Evolutionary conservation across 2,888 invertebrate genomes (phyloP), one percentile per base, ranked within the genome.

Genomic region (Xestobium rufovillosum): DNA sequence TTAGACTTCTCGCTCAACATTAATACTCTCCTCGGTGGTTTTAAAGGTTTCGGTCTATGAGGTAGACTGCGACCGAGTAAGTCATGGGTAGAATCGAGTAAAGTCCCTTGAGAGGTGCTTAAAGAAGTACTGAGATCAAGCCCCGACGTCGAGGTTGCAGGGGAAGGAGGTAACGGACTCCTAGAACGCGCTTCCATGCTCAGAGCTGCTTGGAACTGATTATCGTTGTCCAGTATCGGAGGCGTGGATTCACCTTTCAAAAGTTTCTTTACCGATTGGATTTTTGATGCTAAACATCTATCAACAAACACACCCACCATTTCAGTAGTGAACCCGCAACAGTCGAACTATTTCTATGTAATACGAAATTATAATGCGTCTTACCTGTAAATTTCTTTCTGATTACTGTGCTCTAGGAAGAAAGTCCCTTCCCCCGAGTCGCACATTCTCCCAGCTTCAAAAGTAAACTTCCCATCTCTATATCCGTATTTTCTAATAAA

Each of bases 371-470:
- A n/a, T n/a, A n/a, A n/a, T n/a, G n/a, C n/a, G n/a, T n/a, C n/a
- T n/a, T 47, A 65, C 62, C 63, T 55, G 45, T 65, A 88, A 46
- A 88, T 84, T 60, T 87, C 87, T 48, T 84, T 82, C 44, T 85
- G 84, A 59, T 85, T 85, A 26, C 78, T 76, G 58, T 88, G 84
- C 56, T 86, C 85, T 41, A 88, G 64, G 38, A 79, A 82, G 53
- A 88, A 88, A 3, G 78, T 78, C 1, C 88, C 88, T 66, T 88
- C 88, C 0, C 88, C 88, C 1, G 86, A 85, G 48, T 82, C 80
- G 65, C 88, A 88, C 63, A 87, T 88, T 39, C 88, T 72, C 0
- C 88, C 88, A 12, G 88, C 88, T 70, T 89, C 88, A 63, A 89
- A 88, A 19, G 85, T 86, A 57, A 89, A 88, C 62, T 83, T 85